phyloP scores from a whole-genome alignment of 1,140 invertebrate genomes.

The Rhizoglyphus robini region DNA sequence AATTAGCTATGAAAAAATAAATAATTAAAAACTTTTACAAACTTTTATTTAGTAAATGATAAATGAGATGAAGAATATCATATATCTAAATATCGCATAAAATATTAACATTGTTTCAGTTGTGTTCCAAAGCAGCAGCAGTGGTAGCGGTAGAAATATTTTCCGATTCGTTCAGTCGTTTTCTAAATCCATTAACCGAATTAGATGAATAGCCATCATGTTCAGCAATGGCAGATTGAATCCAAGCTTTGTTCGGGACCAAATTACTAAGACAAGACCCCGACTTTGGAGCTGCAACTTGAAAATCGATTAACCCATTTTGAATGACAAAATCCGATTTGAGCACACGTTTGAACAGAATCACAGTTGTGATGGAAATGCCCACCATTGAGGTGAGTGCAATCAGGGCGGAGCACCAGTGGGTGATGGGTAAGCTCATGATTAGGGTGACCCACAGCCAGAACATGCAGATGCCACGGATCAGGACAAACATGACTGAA shows the following conservation, averaged over 20 bases:
- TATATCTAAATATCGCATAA: no score
- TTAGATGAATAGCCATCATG: background rate
- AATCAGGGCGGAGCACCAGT: background rate
- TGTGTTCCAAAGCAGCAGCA: background rate
- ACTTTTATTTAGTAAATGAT: no score
- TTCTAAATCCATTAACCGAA: background rate
- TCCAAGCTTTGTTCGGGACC: background rate
- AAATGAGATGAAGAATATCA: no score
- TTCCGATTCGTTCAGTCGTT: no score
- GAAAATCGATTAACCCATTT: no score
- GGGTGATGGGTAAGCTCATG: background rate
- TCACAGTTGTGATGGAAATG: background rate
- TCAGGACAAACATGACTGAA: constrained; percentile 6
- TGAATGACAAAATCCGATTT: constrained; percentile 4
- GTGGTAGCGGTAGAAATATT: background rate
- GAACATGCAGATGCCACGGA: constrained; percentile 7
- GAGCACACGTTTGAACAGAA: background rate
- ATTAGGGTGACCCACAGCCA: constrained; percentile 11
- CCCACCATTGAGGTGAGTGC: constrained; percentile 1
- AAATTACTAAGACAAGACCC: background rate
- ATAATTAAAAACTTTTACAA: no score
- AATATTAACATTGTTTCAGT: no score
- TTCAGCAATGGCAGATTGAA: background rate
- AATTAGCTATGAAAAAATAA: no score
- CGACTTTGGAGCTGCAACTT: no score